Evolutionary conservation across 2,797 vertebrate genomes (phyloP), one percentile per base, ranked within the genome.

Genomic region (Anniella stebbinsi): DNA sequence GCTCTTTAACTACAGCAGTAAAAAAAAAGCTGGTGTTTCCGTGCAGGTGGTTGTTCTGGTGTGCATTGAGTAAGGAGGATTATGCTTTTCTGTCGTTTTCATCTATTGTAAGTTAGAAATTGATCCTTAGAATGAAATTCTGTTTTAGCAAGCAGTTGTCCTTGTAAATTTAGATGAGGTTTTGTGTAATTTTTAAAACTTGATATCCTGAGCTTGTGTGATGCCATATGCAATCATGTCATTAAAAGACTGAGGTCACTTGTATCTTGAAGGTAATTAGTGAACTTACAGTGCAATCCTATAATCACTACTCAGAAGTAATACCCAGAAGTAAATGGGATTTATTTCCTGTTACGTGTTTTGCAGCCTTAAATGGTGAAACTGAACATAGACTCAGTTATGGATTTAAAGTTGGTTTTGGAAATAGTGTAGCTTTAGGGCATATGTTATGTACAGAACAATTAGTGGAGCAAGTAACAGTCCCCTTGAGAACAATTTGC

Each of bases 321-420:
- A 70, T 33, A 73, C 51, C 48, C 23, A 25, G 30, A 23, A n/a
- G 25, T 86, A n/a, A 67, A 13, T 30, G 23, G 4, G 25, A 12
- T 12, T 30, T 41, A 41, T n/a, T 45, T 41, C 15, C 33, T 83
- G 11, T 28, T 30, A 75, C 18, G 2, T 75, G 36, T 57, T 25
- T 57, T 85, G 28, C 8, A 88, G 7, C 81, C 91, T 92, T 91
- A 33, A 78, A 83, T 67, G 89, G 18, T 82, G 17, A 87, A 76
- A 4, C 0, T 2, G 33, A n/a, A 93, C 76, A 25, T 86, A 0
- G 66, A 89, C 7, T 80, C 88, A 51, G 11, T 57, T n/a, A 6
- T 81, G 28, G 23, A 30, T 57, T 88, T 88, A 81, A 83, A 82
- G 30, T 75, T 10, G 30, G 80, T 41, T 84, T 90, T 51, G 33